Evolutionary conservation across 2,888 invertebrate species (phyloP), one percentile per base, ranked within the genome.

Genomic region (Platycnemis pennipes): DNA sequence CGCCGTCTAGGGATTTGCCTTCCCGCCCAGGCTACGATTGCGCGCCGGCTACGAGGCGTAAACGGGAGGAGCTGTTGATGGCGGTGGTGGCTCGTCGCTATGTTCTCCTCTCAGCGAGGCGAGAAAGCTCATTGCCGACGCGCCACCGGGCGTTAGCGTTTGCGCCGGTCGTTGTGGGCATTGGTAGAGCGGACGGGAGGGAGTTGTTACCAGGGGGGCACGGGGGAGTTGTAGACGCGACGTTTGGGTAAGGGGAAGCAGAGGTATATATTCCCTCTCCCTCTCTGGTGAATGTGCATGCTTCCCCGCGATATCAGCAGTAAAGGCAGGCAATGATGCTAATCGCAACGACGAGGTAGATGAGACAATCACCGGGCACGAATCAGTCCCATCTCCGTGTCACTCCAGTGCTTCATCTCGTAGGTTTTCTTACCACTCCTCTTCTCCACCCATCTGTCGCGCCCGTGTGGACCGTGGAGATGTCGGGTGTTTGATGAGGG

Each of bases 1-100:
- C 56, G 42, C 56, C 89, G 49, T 89, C 56, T 56, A 37, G 77
- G 77, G 77, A 77, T 77, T 37, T 77, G 77, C 77, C 77, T 77
- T 26, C 77, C 37, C n/a, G 16, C 4, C 53, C 63, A 22, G 7
- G 8, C 77, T 77, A 8, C 31, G 77, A 77, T 77, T 77, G 63
- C 63, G 77, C 37, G 37, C 37, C 8, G 16, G 26, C 31, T 37
- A 37, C 37, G 37, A 37, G 77, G 77, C 77, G 37, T 77, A 8
- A 77, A 77, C 77, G n/a, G 77, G n/a, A 11, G 77, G 13, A 37
- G 37, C 31, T 77, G 77, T 77, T 77, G 77, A 77, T 77, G 37
- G 77, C 37, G 37, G 77, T 26, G 77, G 77, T 26, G 77, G 77
- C 77, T 77, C 37, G 77, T 77, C 5, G 19, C 13, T 49, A 49